Evolutionary conservation across 2,113 vertebrate genomes (phyloP), one percentile per base, ranked within the genome.

Genomic region (Calypte anna): DNA sequence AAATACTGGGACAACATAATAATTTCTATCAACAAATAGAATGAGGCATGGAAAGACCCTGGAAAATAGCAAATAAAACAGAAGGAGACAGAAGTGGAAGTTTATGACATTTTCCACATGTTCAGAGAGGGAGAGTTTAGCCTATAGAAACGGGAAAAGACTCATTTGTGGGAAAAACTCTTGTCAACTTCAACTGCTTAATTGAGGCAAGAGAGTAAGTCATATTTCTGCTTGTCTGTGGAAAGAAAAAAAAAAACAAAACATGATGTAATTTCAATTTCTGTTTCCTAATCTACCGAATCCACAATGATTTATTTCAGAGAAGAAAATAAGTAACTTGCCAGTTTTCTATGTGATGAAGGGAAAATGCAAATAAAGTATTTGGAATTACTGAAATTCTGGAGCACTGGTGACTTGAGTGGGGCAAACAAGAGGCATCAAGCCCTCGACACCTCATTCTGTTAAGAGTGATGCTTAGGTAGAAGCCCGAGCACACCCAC

Each of bases 401-500:
- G n/a, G 31, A 76, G 27, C 23, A n/a, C 25, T 64, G 59, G 48
- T 38, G 59, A 58, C 30, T 28, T 33, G 14, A 82, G 17, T 12
- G 51, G 36, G 33, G 57, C 27, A 68, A 64, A 87, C 5, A 53
- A 31, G 40, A 86, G 8, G 21, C 33, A 82, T 24, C 28, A 80
- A 43, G 43, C 9, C 64, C 28, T 3, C 33, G 31, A 62, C 74
- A 4, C 7, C 16, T 54, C 11, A 38, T 61, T 88, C 75, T 51
- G 44, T 46, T 55, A 40, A 83, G 50, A 66, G 90, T 36, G 14
- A 4, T 0, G 0, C 5, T 80, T 33, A 36, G 36, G 20, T 2
- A 69, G 53, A 72, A 73, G 53, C 18, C 40, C 68, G 57, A 23
- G 16, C 38, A 69, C 33, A 50, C 64, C 66, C 93, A 99, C 99